phyloP scores from a whole-genome alignment of 1,140 invertebrate genomes.

The Parapsyche elsis region DNA sequence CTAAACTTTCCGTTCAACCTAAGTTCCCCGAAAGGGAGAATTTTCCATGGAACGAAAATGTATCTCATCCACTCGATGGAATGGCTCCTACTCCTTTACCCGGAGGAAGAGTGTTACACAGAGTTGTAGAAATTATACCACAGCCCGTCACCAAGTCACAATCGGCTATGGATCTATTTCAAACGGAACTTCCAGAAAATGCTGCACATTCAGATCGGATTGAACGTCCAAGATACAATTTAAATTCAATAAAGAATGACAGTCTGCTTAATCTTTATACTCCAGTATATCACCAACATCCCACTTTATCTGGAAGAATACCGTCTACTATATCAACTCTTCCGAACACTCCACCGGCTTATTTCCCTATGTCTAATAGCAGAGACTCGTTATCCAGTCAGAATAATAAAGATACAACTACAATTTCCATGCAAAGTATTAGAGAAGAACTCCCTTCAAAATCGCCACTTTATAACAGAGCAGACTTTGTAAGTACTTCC shows the following conservation, averaged over 20 bases:
- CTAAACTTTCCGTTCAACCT: neutral
- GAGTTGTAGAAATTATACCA: conserved; percentile 46
- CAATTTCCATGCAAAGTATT: conserved; percentile 39
- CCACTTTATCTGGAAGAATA: conserved; percentile 41
- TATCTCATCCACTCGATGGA: conserved; percentile 31
- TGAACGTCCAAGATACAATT: conserved; percentile 46
- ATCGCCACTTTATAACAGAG: conserved; percentile 41
- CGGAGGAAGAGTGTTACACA: conserved; percentile 27
- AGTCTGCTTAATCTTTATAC: conserved; percentile 48
- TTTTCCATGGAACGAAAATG: conserved; percentile 41
- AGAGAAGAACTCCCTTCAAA: conserved; percentile 37
- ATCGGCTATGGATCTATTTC: conserved; percentile 44
- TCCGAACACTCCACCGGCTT: conserved; percentile 13
- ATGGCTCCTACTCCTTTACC: conserved; percentile 22
- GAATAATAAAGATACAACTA: conserved; percentile 48
- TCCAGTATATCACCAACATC: conserved; percentile 49
- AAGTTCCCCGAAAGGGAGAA: conserved; percentile 43
- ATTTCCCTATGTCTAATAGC: neutral
- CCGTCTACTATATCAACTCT: conserved; percentile 29
- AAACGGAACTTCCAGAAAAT: conserved; percentile 49
- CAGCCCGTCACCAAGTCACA: conserved; percentile 35
- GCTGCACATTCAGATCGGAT: neutral
- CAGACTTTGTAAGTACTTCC: conserved; percentile 53
- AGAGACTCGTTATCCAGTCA: neutral
- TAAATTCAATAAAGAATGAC: conserved; percentile 43